Evolutionary conservation across 2,888 invertebrate genomes (phyloP), one percentile per base, ranked within the genome.

Genomic region (Acanthococcus lagerstroemiae): DNA sequence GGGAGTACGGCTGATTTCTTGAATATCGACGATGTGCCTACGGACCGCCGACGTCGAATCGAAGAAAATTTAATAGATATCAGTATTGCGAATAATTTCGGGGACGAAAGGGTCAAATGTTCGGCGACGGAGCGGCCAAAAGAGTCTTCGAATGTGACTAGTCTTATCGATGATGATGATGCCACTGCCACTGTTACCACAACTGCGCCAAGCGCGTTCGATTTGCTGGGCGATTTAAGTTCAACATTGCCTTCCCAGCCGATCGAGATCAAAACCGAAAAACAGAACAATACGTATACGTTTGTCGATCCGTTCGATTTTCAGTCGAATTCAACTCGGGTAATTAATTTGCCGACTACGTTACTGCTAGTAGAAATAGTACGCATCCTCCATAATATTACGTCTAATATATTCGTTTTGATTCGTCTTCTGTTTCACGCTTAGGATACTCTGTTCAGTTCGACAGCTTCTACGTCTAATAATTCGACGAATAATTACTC

Each of bases 281-380:
- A 27, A 9, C n/a, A 55, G 48, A 48, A 37, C 56, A 27, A 66
- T 27, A 27, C 48, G 19, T 66, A n/a, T n/a, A n/a, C n/a, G n/a
- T n/a, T n/a, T n/a, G n/a, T 66, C n/a, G 67, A 67, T 65, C 67
- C 67, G 37, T 67, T 67, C 44, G 56, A 48, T 67, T 54, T 58
- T 24, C 22, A 27, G 15, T 25, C 50, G 12, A 25, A 37, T 44
- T 26, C 15, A 22, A 44, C 17, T 26, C 60, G 27, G 30, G 60
- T 60, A 27, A 45, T 27, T 19, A 30, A n/a, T 19, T 27, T 27
- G 24, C 21, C 30, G 25, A 17, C 12, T 26, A 17, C 30, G 2
- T 56, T 30, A 30, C 6, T n/a, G 3, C n/a, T n/a, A n/a, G n/a
- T n/a, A n/a, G n/a, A n/a, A n/a, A n/a, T n/a, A n/a, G n/a, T n/a